Evolutionary conservation across 1,140 invertebrate genomes (phyloP), one percentile per base, ranked within the genome.

Genomic region (Diabrotica virgifera): DNA sequence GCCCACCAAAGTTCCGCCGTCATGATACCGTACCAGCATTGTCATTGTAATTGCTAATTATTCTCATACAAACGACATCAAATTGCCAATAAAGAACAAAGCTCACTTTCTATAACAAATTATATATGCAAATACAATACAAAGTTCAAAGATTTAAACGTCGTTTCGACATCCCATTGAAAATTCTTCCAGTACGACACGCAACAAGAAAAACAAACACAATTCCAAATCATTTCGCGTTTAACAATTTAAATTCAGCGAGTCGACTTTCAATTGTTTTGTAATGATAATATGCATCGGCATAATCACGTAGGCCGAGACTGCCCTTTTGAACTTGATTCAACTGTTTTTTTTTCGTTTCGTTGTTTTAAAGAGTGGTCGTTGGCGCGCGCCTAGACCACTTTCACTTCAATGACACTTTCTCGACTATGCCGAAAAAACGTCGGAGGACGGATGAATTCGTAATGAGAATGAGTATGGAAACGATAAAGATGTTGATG

Each of bases 251-350:
- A 57, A 57, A 57, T 36, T 36, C 36, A 57, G 35, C 36, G 24
- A 40, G 24, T 12, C 55, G n/a, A 13, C 55, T 57, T 57, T 57
- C 55, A 36, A 36, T 57, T 57, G 36, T 57, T 57, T 57, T n/a
- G 36, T 57, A 57, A 57, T 36, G 24, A 40, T 36, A 7, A 12
- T 36, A 57, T 8, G 36, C 24, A 36, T 24, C 24, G 10, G 24
- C 12, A 36, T 57, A 57, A 37, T 57, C 55, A 51, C 58, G 58
- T 59, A 51, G 58, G 58, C 36, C n/a, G 58, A 50, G n/a, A 52
- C 52, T 36, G 36, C 59, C 59, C 40, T 60, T 60, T 60, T 60
- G 59, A 60, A 60, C 59, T 60, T 52, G 46, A 14, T 35, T 12
- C 14, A 36, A 11, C 37, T 57, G 4, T 35, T 50, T 60, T 52